phyloP scores from a whole-genome alignment of 2,888 invertebrate species.

The Lymantria monacha region DNA sequence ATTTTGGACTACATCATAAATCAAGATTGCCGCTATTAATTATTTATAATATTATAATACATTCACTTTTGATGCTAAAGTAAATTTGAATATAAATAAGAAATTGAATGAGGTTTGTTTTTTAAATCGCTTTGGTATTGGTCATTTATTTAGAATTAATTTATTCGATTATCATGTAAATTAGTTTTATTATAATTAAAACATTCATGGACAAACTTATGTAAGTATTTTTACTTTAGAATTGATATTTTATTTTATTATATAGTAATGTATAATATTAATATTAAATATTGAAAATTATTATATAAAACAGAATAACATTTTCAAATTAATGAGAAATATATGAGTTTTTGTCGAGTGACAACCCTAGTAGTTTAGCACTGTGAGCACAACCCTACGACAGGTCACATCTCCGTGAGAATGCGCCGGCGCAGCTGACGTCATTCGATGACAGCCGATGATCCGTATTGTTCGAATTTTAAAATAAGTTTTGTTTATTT shows the following conservation, averaged over 20 bases:
- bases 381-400: conserved; percentile 25
- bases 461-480: conserved; percentile 25
- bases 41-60: conserved; percentile 12
- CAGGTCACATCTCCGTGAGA: conserved; percentile 38
- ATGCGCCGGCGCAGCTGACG: conserved; percentile 34
- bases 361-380: conserved; percentile 18
- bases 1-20: conserved; percentile 15
- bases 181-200: neutral
- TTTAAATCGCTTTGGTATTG: conserved; percentile 6
- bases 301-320: neutral
- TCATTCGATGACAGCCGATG: conserved; percentile 29
- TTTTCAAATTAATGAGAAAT: too few relatives aligned
- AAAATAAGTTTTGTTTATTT: conserved; percentile 25
- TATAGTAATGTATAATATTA: neutral
- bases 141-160: neutral
- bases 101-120: conserved; percentile 23
- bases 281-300: neutral
- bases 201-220: neutral
- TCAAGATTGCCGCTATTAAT: conserved; percentile 24
- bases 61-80: conserved; percentile 22
- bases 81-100: conserved; percentile 29
- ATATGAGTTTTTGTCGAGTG: neutral
- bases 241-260: neutral
- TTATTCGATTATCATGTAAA: neutral
- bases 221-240: neutral